A percentile compares a stretch with the other conserved stretches of the same genome.
Evolutionary conservation across 2,797 vertebrate species (phyloP).

Genomic region (Hoplostethus mediterraneus): DNA sequence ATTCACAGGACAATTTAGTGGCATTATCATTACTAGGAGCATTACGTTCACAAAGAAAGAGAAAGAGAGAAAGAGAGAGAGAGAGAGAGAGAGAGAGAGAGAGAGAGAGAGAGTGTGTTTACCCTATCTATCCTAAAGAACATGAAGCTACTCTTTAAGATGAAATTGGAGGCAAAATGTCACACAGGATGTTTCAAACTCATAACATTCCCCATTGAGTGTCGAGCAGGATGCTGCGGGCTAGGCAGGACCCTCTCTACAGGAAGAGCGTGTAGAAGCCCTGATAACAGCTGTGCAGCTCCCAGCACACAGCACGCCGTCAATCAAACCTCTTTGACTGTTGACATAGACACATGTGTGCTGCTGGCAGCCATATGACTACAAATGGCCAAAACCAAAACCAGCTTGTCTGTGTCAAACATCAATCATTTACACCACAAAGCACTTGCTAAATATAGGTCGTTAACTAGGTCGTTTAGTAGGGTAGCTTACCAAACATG

Average conservation of each 20-base stretch:
- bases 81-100: constrained; percentile 10
- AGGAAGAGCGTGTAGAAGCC: constrained; percentile 64
- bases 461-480: constrained; percentile 48
- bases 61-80: not conserved
- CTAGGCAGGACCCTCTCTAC: constrained; percentile 27
- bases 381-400: constrained; percentile 41
- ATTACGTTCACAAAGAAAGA: constrained; percentile 31
- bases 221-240: constrained; percentile 51
- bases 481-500: constrained; percentile 33
- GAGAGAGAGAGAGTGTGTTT: not conserved
- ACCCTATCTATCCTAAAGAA: not conserved
- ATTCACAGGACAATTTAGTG: not conserved
- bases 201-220: constrained; percentile 11
- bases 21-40: constrained; percentile 13
- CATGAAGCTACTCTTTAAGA: not conserved
- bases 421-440: constrained; percentile 55
- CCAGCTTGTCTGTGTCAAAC: constrained; percentile 66
- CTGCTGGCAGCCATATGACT: constrained; percentile 47
- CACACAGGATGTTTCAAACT: constrained; percentile 19
- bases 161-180: constrained; percentile 14
- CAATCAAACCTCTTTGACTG: not conserved
- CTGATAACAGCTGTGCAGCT: constrained; percentile 52
- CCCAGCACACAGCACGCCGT: not conserved
- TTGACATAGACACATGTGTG: not conserved
- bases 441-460: constrained; percentile 68